These are phyloP conservation scores for Seriola aureovittata DNA, from an alignment of 2,113 vertebrate genomes.

Conservation along the genomic window DNA sequence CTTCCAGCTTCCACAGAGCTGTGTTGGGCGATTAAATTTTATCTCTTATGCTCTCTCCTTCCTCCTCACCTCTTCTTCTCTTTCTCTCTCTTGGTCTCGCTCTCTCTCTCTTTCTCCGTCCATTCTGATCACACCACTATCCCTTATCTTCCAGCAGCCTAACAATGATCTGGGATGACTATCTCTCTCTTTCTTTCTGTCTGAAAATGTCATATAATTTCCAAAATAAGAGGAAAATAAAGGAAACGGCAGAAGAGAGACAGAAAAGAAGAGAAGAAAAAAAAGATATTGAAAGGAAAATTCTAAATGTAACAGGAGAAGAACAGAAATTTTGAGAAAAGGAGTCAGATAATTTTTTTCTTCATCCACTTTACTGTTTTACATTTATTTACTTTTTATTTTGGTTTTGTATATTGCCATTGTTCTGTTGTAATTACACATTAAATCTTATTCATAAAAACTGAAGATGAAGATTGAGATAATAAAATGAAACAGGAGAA, in stretches of 20 bases:
- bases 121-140: conserved; percentile 7
- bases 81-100: not conserved
- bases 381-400: no score
- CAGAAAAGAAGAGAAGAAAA: not conserved
- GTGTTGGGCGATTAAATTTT: conserved; percentile 26
- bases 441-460: no score
- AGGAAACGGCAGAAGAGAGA: not conserved
- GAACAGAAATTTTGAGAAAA: no score
- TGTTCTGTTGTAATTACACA: no score
- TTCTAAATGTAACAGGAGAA: no score
- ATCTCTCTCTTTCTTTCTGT: not conserved
- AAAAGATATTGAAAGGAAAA: not conserved
- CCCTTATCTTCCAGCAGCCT: not conserved
- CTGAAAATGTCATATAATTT: conserved; percentile 2
- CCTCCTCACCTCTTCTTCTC: not conserved
- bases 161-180: conserved; percentile 10
- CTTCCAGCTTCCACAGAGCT: not conserved
- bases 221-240: not conserved
- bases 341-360: not conserved
- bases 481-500: no score
- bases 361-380: not conserved
- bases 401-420: no score
- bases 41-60: conserved; percentile 22
- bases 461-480: no score
- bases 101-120: not conserved